phyloP scores from a whole-genome alignment of 2,888 invertebrate genomes.

The Phaedon cochleariae region DNA sequence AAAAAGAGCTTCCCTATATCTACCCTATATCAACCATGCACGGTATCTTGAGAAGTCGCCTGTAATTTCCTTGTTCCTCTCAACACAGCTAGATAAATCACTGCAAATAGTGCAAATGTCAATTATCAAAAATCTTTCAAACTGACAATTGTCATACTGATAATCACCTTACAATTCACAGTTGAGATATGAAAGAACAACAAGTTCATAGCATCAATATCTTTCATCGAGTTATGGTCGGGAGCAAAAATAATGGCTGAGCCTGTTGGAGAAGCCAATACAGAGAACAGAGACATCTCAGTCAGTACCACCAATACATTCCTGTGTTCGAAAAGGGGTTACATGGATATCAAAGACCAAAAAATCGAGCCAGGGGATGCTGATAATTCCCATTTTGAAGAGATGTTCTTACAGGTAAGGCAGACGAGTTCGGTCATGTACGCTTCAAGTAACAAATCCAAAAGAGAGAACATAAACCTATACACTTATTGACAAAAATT shows the following conservation, averaged over 20 bases:
- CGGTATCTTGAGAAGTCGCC: too few relatives aligned
- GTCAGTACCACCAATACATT: conserved; percentile 23
- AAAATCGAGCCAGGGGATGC: conserved; percentile 31
- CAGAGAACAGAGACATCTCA: conserved; percentile 16
- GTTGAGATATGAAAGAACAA: not conserved
- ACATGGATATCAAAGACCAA: conserved; percentile 21
- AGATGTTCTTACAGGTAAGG: conserved; percentile 25
- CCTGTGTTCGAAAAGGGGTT: conserved; percentile 25
- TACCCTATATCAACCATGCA: too few relatives aligned
- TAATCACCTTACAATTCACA: not conserved
- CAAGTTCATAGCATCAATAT: not conserved
- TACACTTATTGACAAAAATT: too few relatives aligned
- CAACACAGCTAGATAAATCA: too few relatives aligned
- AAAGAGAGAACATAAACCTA: too few relatives aligned
- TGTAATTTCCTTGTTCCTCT: too few relatives aligned
- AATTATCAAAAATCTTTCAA: too few relatives aligned
- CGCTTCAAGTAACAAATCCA: too few relatives aligned
- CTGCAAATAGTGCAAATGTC: too few relatives aligned
- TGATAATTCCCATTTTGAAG: conserved; percentile 26
- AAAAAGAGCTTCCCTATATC: too few relatives aligned
- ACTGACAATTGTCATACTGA: too few relatives aligned
- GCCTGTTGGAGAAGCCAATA: not conserved
- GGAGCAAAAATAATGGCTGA: conserved; percentile 21
- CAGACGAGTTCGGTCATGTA: too few relatives aligned
- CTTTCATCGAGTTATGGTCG: not conserved